Evolutionary conservation across 2,888 invertebrate genomes (phyloP).

Genomic region (Sclerodermus sp.): DNA sequence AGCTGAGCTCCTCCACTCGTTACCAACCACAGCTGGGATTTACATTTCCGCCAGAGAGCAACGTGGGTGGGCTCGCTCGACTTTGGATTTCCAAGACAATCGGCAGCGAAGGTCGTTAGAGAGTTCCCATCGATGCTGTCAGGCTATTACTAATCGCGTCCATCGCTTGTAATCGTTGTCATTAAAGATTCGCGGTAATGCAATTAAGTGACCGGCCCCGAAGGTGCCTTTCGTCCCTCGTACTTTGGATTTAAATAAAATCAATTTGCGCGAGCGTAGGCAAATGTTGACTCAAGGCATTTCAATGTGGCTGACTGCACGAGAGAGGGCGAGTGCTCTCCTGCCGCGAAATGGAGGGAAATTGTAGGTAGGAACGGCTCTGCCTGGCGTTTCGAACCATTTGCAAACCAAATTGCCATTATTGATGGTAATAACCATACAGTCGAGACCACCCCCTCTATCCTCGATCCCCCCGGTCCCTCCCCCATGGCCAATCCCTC

Average conservation of each 20-base stretch:
- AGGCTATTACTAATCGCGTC: background rate
- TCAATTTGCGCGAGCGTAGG: constrained; percentile 54
- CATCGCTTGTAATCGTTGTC: constrained; percentile 18
- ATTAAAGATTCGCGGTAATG: constrained; percentile 40
- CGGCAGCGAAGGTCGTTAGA: too few species aligned
- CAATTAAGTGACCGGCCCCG: constrained; percentile 42
- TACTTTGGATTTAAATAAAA: constrained; percentile 55
- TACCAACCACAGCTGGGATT: too few species aligned
- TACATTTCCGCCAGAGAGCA: too few species aligned
- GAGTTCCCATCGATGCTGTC: too few species aligned
- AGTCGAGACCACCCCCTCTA: constrained; percentile 34
- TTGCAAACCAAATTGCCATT: constrained; percentile 57
- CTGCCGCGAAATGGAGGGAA: constrained; percentile 52
- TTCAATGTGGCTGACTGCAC: constrained; percentile 52
- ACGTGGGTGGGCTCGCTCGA: too few species aligned
- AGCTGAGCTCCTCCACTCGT: background rate
- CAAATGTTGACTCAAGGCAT: constrained; percentile 55
- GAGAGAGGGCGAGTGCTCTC: constrained; percentile 38
- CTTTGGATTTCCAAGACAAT: too few species aligned
- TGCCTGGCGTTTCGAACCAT: constrained; percentile 46
- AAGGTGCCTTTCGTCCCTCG: constrained; percentile 36
- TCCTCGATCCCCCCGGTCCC: constrained; percentile 8
- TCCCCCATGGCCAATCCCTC: constrained; percentile 13
- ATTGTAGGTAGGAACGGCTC: constrained; percentile 51
- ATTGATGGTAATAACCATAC: constrained; percentile 57